Percentiles rank a stretch among this genome's conserved stretches.
Conservation (phyloP, 2,113 vertebrate genomes). For the Casuarius casuarius region DNA sequence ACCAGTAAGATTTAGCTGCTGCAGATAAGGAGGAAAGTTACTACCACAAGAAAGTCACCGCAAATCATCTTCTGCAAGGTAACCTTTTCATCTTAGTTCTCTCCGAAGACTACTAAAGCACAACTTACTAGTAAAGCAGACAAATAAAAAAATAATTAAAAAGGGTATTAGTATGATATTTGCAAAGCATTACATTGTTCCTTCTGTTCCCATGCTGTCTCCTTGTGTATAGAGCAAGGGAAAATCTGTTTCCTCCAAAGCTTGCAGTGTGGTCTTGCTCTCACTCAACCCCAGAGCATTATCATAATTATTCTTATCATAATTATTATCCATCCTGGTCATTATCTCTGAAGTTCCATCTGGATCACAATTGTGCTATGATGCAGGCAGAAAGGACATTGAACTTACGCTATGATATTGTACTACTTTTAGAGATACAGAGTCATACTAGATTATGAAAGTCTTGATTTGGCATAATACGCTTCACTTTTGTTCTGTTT, state of each 20-base stretch:
- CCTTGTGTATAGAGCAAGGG: not conserved
- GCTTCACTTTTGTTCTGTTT: not conserved
- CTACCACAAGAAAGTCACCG: not conserved
- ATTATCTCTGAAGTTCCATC: not conserved
- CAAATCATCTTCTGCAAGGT: not conserved
- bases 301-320: not conserved
- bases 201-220: not conserved
- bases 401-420: not conserved
- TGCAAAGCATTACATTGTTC: not conserved
- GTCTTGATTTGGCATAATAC: not conserved
- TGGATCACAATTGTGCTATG: not conserved
- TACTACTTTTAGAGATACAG: not conserved
- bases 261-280: not conserved
- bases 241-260: not conserved
- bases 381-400: not conserved
- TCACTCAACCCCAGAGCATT: not conserved
- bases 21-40: not conserved
- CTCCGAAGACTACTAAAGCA: not conserved
- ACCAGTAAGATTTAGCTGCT: not conserved
- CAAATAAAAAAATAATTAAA: not conserved
- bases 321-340: not conserved
- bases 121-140: not conserved
- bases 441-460: not conserved
- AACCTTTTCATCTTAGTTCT: not conserved
- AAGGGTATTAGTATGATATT: not conserved